phyloP scores from a whole-genome alignment of 2,888 invertebrate species.

The Holacanthella duospinosa region DNA sequence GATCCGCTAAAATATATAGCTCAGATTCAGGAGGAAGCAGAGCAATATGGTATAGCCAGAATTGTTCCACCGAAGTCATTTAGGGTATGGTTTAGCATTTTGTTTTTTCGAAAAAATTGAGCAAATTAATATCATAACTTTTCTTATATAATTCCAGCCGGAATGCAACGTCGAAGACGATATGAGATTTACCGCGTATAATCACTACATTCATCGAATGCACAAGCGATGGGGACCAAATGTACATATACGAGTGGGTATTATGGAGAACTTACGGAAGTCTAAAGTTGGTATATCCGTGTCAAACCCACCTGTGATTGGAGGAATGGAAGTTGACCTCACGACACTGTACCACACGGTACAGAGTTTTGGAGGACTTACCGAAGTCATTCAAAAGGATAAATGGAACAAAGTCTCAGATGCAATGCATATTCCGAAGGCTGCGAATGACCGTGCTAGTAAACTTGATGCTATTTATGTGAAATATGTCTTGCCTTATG shows the following conservation, averaged over 20 bases:
- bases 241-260: slow-evolving; percentile 70
- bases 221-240: slow-evolving; percentile 80
- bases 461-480: slow-evolving; percentile 82
- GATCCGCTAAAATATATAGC: slow-evolving; percentile 79
- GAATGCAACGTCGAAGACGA: slow-evolving; percentile 74
- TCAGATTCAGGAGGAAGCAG: slow-evolving; percentile 61
- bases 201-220: slow-evolving; percentile 83
- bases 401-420: slow-evolving; percentile 81
- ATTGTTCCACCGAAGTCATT: slow-evolving; percentile 73
- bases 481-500: slow-evolving; percentile 80
- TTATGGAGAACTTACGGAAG: slow-evolving; percentile 44
- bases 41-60: slow-evolving; percentile 73
- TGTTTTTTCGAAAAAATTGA: slow-evolving; percentile 12
- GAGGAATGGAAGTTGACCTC: slow-evolving; percentile 82
- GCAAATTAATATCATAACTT: neutral
- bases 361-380: slow-evolving; percentile 71
- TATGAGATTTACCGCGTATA: slow-evolving; percentile 73
- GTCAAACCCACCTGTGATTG: slow-evolving; percentile 51
- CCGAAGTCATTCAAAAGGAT: slow-evolving; percentile 74
- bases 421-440: slow-evolving; percentile 70
- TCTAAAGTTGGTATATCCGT: slow-evolving; percentile 21
- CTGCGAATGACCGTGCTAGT: slow-evolving; percentile 64
- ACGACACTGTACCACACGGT: slow-evolving; percentile 75
- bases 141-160: slow-evolving; percentile 45
- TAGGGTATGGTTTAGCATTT: slow-evolving; percentile 44